Base-by-base conservation (phyloP, 2,797 vertebrate genomes). In the Platalea minor region DNA sequence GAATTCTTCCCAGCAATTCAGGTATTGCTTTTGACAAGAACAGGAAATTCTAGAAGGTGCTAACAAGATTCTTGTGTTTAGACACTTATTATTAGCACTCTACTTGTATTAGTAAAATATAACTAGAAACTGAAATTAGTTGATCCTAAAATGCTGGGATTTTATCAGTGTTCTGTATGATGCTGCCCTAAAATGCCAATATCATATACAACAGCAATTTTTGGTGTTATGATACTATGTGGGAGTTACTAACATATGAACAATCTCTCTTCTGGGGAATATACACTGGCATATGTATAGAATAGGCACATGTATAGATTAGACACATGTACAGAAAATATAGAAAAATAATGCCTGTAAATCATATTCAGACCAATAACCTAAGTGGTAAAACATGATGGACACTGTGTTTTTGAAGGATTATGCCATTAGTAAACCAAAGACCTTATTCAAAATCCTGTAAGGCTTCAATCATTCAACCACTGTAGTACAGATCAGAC, bases 191-290 rank as follows among this genome's bases (percentile, higher is more conserved):
- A 89, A 84, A 60, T 57, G 83, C 41, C 92, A 84, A 9, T 95
- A 96, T 93, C 35, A 69, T 91, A 70, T 51, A 35, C 89, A 92
- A 96, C 92, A 96, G 90, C 50, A 43, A 26, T 33, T 93, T 87
- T 96, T 92, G 72, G 75, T 69, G 35, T 70, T 96, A 97, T 87
- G 67, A 89, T 93, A 85, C 72, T 93, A 85, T 93, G 56, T 63
- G 29, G 90, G 48, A 73, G 89, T 88, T 97, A 97, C 78, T 93
- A 93, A 97, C 69, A 15, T 28, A 88, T 67, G 51, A 97, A 98
- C 78, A 78, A 93, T 88, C 93, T 94, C 57, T 57, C 76, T 94
- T 97, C 79, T 43, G 83, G 88, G 31, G 3, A 56, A 57, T 61
- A 89, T 80, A 91, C 69, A 78, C 77, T 74, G 25, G n/a, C 53